phyloP scores from a whole-genome alignment of 2,888 invertebrate genomes.

The Folsomia manolachei region DNA sequence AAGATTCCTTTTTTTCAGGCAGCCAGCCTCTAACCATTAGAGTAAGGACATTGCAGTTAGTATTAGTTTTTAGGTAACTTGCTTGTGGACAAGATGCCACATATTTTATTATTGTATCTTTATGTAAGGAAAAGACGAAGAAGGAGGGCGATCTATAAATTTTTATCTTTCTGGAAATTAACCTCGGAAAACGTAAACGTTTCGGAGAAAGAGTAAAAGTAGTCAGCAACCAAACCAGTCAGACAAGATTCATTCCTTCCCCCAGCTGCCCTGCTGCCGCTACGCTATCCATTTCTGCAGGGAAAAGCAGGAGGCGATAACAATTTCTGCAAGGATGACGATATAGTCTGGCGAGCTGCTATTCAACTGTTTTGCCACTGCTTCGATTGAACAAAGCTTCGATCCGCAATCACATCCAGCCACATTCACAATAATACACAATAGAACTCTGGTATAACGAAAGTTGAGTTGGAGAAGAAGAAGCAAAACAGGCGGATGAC shows the following conservation, averaged over 20 bases:
- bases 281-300: neutral
- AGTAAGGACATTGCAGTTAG: neutral
- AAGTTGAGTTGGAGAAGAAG: neutral
- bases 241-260: neutral
- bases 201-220: too few species aligned
- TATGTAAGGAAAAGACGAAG: slow-evolving; percentile 29
- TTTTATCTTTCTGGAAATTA: slow-evolving; percentile 29
- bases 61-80: slow-evolving; percentile 12
- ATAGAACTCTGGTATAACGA: too few species aligned
- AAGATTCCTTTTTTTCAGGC: neutral
- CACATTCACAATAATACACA: too few species aligned
- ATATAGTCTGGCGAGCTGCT: neutral
- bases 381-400: neutral
- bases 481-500: neutral
- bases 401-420: neutral
- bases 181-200: slow-evolving; percentile 22
- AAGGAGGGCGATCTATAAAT: slow-evolving; percentile 31
- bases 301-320: neutral
- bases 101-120: slow-evolving; percentile 38
- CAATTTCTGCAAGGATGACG: neutral
- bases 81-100: slow-evolving; percentile 25
- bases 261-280: neutral
- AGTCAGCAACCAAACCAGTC: neutral
- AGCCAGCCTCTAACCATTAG: neutral
- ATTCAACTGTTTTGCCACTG: neutral